Percentiles rank a stretch among this genome's conserved stretches.
Conservation (phyloP, 2,888 invertebrate genomes). For the Apamea monoglypha region DNA sequence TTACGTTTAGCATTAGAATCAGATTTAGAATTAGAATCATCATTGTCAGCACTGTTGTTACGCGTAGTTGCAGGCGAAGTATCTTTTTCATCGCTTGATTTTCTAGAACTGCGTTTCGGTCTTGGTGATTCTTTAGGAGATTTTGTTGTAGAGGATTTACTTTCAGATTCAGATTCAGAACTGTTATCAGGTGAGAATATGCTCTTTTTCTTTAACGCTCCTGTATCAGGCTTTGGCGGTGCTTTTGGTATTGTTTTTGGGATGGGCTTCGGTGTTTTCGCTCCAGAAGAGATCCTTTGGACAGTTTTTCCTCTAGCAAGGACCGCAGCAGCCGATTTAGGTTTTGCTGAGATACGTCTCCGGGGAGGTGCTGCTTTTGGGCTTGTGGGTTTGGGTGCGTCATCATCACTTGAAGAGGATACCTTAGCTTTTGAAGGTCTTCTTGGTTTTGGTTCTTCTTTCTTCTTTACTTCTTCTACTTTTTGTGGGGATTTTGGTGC, state of each 20-base stretch:
- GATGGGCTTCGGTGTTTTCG: slow-evolving; percentile 83
- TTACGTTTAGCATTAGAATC: slow-evolving; percentile 80
- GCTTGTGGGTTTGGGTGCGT: slow-evolving; percentile 84
- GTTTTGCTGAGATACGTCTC: slow-evolving; percentile 90
- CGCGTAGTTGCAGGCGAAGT: slow-evolving; percentile 71
- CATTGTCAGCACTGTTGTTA: slow-evolving; percentile 73
- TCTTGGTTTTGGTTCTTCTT: slow-evolving; percentile 80
- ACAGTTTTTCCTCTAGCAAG: slow-evolving; percentile 89
- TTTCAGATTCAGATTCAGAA: slow-evolving; percentile 86
- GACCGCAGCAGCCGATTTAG: slow-evolving; percentile 91
- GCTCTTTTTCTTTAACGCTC: slow-evolving; percentile 92
- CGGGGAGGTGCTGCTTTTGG: slow-evolving; percentile 83
- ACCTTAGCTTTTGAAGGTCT: slow-evolving; percentile 84
- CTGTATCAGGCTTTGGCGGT: slow-evolving; percentile 73
- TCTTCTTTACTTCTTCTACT: slow-evolving; percentile 82
- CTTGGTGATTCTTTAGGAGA: slow-evolving; percentile 80
- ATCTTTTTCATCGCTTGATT: slow-evolving; percentile 84
- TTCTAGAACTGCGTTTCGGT: slow-evolving; percentile 80
- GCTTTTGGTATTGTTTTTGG: slow-evolving; percentile 84
- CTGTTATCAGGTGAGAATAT: slow-evolving; percentile 95
- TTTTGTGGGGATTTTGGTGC: slow-evolving; percentile 83
- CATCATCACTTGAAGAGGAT: slow-evolving; percentile 92
- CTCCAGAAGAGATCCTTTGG: slow-evolving; percentile 79
- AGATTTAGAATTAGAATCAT: slow-evolving; percentile 76
- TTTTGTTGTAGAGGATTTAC: slow-evolving; percentile 75